Base-by-base conservation (phyloP, 2,888 invertebrate genomes). In the Tetanocera ferruginea region DNA sequence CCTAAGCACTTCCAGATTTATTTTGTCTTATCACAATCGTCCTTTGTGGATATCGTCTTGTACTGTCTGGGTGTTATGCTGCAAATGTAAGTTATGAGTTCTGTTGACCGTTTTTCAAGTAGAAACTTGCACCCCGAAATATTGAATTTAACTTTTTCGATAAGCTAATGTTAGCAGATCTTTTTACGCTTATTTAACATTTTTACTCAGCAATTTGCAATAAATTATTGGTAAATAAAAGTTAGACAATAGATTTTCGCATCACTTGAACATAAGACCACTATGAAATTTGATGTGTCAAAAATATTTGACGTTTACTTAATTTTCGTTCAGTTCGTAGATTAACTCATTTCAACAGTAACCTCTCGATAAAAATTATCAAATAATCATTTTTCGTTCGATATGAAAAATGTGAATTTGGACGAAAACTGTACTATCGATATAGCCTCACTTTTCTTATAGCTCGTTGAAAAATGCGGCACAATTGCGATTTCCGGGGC, bases 171-270 rank as follows among this genome's bases (percentile, higher is more conserved):
- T 60, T 51, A 49, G 17, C 28, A 74, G 25, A 49, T 51, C 37
- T 28, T 64, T 74, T 73, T 74, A 9, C 73, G 62, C 43, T 74
- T 74, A 49, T 74, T 74, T 23, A 74, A 64, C 73, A 74, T 74
- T 28, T 64, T 74, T 23, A 23, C 25, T 49, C 23, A 23, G 3
- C 2, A 8, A 49, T 49, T 49, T 25, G 34, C 51, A 25, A 69
- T 37, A 25, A 51, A 25, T 49, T 49, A 51, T 49, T 69, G 11
- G 62, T 64, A 62, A 74, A 74, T 49, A 74, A 37, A 73, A 23
- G 25, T 9, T 25, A 60, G 25, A 62, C 28, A 62, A 31, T 25
- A 25, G 25, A 25, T 25, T 62, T 23, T 28, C 17, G 31, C 11
- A 62, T 25, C 6, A 62, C 8, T 28, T 25, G 43, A 14, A 62